Conservation (phyloP, 2,888 invertebrate genomes). For the Melanostoma mellinum region DNA sequence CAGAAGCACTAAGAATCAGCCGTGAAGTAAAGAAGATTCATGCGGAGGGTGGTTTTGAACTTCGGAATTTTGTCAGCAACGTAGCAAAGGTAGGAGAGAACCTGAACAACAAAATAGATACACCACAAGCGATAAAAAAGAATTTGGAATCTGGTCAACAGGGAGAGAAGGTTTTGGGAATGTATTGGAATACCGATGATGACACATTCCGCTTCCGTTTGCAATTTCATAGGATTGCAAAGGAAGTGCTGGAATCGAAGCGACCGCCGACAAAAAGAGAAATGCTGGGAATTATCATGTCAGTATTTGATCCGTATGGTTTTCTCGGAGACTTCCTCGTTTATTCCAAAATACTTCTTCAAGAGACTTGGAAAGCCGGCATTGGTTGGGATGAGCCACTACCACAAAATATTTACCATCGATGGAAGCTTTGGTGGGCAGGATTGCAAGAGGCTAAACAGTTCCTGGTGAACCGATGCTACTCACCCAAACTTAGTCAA, state of each 20-base stretch:
- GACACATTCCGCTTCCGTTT: constrained; percentile 56
- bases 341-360: constrained; percentile 43
- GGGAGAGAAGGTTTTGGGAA: constrained; percentile 64
- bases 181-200: constrained; percentile 66
- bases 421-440: constrained; percentile 38
- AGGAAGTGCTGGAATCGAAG: constrained; percentile 21
- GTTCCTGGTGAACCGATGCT: not conserved
- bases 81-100: not conserved
- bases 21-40: constrained; percentile 4
- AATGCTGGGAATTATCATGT: constrained; percentile 73
- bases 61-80: not conserved
- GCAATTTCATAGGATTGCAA: constrained; percentile 43
- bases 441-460: not conserved
- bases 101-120: not conserved
- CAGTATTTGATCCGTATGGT: constrained; percentile 75
- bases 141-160: constrained; percentile 8
- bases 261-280: constrained; percentile 73
- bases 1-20: not conserved
- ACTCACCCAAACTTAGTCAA: not conserved
- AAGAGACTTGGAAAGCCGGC: no score
- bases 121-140: not conserved
- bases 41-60: constrained; percentile 32
- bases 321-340: constrained; percentile 60
- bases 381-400: constrained; percentile 60
- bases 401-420: constrained; percentile 1